Evolutionary conservation across 2,113 vertebrate genomes (phyloP).

Genomic region (Lophotis ruficrista): DNA sequence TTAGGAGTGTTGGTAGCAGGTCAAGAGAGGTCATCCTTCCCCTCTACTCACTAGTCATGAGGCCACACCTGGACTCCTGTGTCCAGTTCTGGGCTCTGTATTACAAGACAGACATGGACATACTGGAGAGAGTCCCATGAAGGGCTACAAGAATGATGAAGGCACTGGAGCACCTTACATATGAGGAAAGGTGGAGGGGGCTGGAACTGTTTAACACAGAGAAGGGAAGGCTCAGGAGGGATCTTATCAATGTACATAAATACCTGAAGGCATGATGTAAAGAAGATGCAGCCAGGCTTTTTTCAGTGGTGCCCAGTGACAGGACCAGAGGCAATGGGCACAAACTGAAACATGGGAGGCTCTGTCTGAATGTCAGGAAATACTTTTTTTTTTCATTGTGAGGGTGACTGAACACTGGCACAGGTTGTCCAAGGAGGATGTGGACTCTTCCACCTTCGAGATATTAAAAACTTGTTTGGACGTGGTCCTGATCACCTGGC

Average conservation of each 20-base stretch:
- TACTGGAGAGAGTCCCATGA: neutral
- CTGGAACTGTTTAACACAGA: neutral
- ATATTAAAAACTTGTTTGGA: neutral
- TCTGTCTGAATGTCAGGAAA: neutral
- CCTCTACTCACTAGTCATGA: neutral
- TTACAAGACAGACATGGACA: too few relatives aligned
- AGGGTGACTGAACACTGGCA: neutral
- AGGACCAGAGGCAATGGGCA: neutral
- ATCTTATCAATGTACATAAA: neutral
- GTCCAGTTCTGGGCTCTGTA: neutral
- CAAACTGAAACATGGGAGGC: neutral
- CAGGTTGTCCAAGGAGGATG: neutral
- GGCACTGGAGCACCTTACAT: neutral
- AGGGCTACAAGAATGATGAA: neutral
- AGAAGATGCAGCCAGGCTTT: neutral
- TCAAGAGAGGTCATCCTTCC: neutral
- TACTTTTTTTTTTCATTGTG: neutral
- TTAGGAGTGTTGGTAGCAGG: neutral
- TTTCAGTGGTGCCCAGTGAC: neutral
- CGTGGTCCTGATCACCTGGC: fast-evolving
- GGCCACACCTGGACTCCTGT: neutral
- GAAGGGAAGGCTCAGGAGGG: neutral
- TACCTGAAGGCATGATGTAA: neutral
- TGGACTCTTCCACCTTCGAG: neutral
- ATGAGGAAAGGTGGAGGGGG: neutral